These are phyloP conservation scores for Tipula confusa DNA, from an alignment of 2,888 invertebrate genomes.

Conservation along the genomic window DNA sequence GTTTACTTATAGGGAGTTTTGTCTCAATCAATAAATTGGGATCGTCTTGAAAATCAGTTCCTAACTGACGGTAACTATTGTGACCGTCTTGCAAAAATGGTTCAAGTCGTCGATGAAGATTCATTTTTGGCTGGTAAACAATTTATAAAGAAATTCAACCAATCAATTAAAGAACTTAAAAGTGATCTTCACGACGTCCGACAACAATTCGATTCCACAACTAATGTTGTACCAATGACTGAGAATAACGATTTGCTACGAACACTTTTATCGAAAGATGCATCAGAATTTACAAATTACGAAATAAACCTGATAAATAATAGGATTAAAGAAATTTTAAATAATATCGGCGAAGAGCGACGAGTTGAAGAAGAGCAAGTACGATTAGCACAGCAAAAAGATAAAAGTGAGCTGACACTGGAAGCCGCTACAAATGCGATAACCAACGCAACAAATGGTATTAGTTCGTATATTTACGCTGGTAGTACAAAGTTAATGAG, in stretches of 20 bases:
- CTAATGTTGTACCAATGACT: constrained; percentile 43
- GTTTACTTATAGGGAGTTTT: constrained; percentile 74
- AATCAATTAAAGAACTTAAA: constrained; percentile 50
- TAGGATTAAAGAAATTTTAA: constrained; percentile 39
- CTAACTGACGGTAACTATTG: constrained; percentile 73
- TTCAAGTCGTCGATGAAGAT: constrained; percentile 68
- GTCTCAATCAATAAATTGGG: constrained; percentile 94
- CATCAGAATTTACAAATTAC: constrained; percentile 50
- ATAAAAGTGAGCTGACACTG: neutral
- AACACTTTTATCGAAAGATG: constrained; percentile 51
- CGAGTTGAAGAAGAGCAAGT: neutral
- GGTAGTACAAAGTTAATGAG: constrained; percentile 46
- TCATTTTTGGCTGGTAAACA: constrained; percentile 68
- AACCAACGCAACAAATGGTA: neutral
- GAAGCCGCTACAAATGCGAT: neutral
- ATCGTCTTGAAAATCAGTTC: constrained; percentile 82
- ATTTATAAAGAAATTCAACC: constrained; percentile 64
- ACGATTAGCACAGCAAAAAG: neutral
- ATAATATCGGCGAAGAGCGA: constrained; percentile 28
- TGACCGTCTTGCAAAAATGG: constrained; percentile 81
- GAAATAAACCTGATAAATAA: constrained; percentile 54
- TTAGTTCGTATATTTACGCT: constrained; percentile 33
- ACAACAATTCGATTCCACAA: constrained; percentile 35
- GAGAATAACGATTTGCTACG: constrained; percentile 48
- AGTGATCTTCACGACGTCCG: constrained; percentile 44